phyloP scores from a whole-genome alignment of 2,888 invertebrate genomes.

The Himalopsyche kuldschensis region DNA sequence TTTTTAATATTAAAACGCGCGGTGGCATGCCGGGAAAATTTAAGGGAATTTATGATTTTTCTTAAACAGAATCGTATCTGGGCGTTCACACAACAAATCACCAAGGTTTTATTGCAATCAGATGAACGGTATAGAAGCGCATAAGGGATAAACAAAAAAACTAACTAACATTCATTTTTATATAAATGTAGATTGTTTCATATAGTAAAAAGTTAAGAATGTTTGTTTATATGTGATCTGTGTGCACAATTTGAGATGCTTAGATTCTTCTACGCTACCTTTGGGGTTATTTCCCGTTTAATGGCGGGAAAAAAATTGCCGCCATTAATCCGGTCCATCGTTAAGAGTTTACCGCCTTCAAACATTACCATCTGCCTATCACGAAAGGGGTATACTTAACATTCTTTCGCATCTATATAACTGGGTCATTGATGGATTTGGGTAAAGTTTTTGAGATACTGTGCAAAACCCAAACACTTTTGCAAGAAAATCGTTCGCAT shows the following conservation, averaged over 20 bases:
- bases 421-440: neutral
- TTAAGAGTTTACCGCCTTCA: neutral
- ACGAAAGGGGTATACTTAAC: neutral
- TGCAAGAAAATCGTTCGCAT: no score
- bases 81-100: no score
- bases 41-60: no score
- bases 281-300: neutral
- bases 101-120: no score
- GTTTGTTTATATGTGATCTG: neutral
- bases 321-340: neutral
- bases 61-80: no score
- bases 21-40: no score
- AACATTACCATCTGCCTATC: neutral
- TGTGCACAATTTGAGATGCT: neutral
- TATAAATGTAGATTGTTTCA: no score
- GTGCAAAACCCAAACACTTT: neutral
- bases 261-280: neutral
- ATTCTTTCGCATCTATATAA: neutral
- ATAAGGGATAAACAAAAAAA: no score
- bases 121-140: no score
- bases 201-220: no score
- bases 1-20: no score
- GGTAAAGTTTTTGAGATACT: neutral
- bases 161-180: no score
- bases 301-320: neutral